Evolutionary conservation across 2,113 vertebrate species (phyloP).

Genomic region (Cromileptes altivelis): DNA sequence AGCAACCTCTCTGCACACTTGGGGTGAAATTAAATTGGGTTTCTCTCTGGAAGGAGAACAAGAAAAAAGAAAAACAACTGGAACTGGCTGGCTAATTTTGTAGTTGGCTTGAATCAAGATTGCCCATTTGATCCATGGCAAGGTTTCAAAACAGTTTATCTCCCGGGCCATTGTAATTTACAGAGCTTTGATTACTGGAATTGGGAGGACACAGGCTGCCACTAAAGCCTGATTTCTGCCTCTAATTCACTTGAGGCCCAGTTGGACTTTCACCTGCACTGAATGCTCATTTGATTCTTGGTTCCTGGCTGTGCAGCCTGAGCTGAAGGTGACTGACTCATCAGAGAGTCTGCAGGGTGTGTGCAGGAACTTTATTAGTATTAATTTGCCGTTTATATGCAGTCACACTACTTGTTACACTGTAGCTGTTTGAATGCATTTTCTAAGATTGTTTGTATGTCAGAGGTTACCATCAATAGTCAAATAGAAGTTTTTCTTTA

Average conservation of each 20-base stretch:
- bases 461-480: not conserved
- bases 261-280: slow-evolving; percentile 38
- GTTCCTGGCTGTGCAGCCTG: not conserved
- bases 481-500: not conserved
- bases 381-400: slow-evolving; percentile 30
- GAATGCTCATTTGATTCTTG: slow-evolving; percentile 28
- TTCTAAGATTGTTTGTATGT: not conserved
- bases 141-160: slow-evolving; percentile 63
- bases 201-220: slow-evolving; percentile 47
- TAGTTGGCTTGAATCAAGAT: slow-evolving; percentile 63
- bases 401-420: not conserved
- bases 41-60: slow-evolving; percentile 22
- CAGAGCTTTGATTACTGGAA: slow-evolving; percentile 64
- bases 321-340: slow-evolving; percentile 39
- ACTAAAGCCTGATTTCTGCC: slow-evolving; percentile 45
- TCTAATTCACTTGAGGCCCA: slow-evolving; percentile 28
- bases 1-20: slow-evolving; percentile 34
- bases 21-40: slow-evolving; percentile 52
- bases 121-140: slow-evolving; percentile 67
- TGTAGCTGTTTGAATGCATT: slow-evolving; percentile 1
- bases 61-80: not conserved
- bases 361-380: slow-evolving; percentile 18
- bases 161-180: slow-evolving; percentile 56
- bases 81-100: slow-evolving; percentile 56
- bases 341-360: slow-evolving; percentile 7